These are phyloP conservation scores for Palythoa grandiflora DNA, from an alignment of 92 coral and sea anemone genomes.

Conservation along the genomic window DNA sequence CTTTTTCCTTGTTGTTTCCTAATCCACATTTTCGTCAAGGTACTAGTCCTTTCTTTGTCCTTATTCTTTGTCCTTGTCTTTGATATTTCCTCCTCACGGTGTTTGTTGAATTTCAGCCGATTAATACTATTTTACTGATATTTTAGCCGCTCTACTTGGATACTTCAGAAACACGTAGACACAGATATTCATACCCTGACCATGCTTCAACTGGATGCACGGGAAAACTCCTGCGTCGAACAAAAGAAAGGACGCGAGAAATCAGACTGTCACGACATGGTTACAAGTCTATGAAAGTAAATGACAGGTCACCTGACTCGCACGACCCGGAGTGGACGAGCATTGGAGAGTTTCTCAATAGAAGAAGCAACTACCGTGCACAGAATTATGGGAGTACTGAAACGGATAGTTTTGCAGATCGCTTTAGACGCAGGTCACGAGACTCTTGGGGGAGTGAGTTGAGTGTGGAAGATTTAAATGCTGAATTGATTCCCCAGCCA, in stretches of 20 bases:
- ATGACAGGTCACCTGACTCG: constrained; percentile 37
- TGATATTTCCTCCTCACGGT: too few relatives aligned
- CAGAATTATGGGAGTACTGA: constrained; percentile 37
- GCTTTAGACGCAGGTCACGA: constrained; percentile 47
- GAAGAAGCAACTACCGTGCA: constrained; percentile 30
- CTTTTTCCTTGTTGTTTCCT: background rate
- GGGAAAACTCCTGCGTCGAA: constrained; percentile 24
- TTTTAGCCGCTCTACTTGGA: constrained; percentile 26
- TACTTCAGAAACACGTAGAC: constrained; percentile 24
- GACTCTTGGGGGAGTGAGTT: constrained; percentile 49
- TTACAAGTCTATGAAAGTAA: constrained; percentile 26
- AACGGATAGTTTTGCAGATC: constrained; percentile 40
- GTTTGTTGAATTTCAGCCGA: background rate
- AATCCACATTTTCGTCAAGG: background rate
- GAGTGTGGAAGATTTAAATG: constrained; percentile 19
- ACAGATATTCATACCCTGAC: constrained; percentile 1
- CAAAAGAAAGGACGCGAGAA: constrained; percentile 26
- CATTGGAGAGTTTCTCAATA: constrained; percentile 40
- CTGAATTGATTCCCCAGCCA: constrained; percentile 7
- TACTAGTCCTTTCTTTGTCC: background rate
- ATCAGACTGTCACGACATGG: constrained; percentile 33
- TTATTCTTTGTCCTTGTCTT: background rate
- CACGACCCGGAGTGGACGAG: constrained; percentile 50
- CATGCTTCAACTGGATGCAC: constrained; percentile 25
- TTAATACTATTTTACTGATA: background rate